Conservation (phyloP, 2,888 invertebrate genomes). For the Pollenia angustigena region DNA sequence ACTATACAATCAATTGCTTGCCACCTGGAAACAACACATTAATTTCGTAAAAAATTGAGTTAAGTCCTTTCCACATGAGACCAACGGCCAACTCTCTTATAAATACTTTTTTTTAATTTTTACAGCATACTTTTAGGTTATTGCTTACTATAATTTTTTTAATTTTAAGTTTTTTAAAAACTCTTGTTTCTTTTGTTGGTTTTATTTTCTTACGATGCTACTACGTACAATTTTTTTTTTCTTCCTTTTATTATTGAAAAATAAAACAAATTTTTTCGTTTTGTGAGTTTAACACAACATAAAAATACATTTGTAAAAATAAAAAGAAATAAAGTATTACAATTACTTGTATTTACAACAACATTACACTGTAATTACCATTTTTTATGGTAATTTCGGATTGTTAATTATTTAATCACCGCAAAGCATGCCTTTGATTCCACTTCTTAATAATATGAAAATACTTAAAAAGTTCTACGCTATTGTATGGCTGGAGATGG, state of each 20-base stretch:
- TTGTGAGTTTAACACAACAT: neutral
- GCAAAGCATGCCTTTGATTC: slow-evolving; percentile 68
- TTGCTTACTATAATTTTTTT: neutral
- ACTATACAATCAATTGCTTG: too few species aligned
- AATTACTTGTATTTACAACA: slow-evolving; percentile 62
- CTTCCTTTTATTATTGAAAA: neutral
- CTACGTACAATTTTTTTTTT: neutral
- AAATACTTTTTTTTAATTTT: too few species aligned
- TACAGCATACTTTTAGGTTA: slow-evolving; percentile 21
- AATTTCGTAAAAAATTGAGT: too few species aligned
- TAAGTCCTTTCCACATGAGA: too few species aligned
- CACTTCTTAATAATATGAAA: slow-evolving; percentile 50
- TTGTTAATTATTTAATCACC: slow-evolving; percentile 74
- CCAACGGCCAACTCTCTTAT: too few species aligned
- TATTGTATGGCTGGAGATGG: slow-evolving; percentile 23
- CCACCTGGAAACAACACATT: too few species aligned
- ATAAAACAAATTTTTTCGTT: slow-evolving; percentile 27
- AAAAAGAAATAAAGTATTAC: slow-evolving; percentile 38
- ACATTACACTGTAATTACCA: slow-evolving; percentile 68
- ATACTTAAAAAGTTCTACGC: slow-evolving; percentile 24
- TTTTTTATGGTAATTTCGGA: slow-evolving; percentile 54
- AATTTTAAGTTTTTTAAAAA: slow-evolving; percentile 8
- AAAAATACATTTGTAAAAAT: neutral
- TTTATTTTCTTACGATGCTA: neutral
- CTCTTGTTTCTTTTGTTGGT: neutral